phyloP scores from a whole-genome alignment of 23 tunicate genomes.

The Styela plicata region DNA sequence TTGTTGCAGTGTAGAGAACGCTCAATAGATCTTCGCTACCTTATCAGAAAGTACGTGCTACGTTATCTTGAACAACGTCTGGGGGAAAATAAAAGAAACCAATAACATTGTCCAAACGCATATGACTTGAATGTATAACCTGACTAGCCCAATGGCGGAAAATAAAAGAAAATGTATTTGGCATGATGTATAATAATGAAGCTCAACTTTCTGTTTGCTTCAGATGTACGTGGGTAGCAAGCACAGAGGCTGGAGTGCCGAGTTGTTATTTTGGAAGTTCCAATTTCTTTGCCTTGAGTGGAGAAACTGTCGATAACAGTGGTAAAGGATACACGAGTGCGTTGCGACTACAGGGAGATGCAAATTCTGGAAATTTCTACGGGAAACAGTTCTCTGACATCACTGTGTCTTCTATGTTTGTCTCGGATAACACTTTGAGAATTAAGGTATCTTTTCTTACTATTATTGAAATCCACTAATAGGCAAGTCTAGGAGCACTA shows the following conservation, averaged over 20 bases:
- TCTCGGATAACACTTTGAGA: slow-evolving; percentile 34
- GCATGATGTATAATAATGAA: too few species aligned
- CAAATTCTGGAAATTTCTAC: slow-evolving; percentile 11
- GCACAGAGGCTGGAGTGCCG: slow-evolving; percentile 2
- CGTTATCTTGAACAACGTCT: too few species aligned
- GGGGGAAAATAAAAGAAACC: too few species aligned
- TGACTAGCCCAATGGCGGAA: too few species aligned
- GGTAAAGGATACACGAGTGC: slow-evolving; percentile 22
- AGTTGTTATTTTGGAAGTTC: slow-evolving; percentile 37
- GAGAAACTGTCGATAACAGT: slow-evolving; percentile 34
- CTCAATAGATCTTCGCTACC: too few species aligned
- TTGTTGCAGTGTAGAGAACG: too few species aligned
- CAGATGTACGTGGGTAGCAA: slow-evolving; percentile 36
- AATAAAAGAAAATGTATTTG: too few species aligned
- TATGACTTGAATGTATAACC: too few species aligned
- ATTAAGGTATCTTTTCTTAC: slow-evolving; percentile 29
- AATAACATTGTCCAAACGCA: too few species aligned
- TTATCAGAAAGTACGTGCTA: too few species aligned
- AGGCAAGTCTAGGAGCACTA: slow-evolving; percentile 39
- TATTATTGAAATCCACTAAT: background rate
- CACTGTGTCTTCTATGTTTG: slow-evolving; percentile 1
- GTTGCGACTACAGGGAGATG: background rate
- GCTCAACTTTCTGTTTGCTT: too few species aligned
- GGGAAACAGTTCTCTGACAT: slow-evolving; percentile 41
- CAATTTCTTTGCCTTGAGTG: background rate